Base-by-base conservation (phyloP, 2,888 invertebrate genomes). In the Steinernema scapterisci region DNA sequence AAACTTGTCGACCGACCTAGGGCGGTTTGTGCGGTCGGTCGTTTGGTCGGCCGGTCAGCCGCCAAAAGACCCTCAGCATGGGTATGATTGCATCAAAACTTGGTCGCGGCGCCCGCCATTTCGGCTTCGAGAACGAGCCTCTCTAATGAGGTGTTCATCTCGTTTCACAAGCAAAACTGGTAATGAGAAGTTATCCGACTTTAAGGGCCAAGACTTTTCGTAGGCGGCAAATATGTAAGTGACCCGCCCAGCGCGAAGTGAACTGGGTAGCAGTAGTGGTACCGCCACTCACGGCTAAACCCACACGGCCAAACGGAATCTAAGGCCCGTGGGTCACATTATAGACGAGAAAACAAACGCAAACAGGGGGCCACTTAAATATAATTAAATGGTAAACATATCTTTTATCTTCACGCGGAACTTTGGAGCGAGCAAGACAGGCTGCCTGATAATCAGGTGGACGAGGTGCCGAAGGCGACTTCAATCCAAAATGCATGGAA, bases 361-460 rank as follows among this genome's bases (percentile, higher is more conserved):
- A 52, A 52, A 52, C 21, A n/a, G 23, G 52, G 21, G 19, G 23
- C 63, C 63, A 25, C 63, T 63, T 63, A 31, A 63, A 63, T 63
- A 38, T 31, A 63, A 63, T 63, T 63, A 63, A 63, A 63, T 31
- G 13, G 23, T 63, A n/a, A 63, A 63, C 31, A 63, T 31, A 25
- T 31, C 63, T 38, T 27, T 31, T 38, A 25, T 63, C 63, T 31
- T 27, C 16, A 13, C 19, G 63, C 6, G 27, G 2, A 63, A 27
- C 25, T 63, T 63, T 16, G 16, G 21, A 25, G 63, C 7, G 25
- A 3, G 95, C n/a, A 73, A 90, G 95, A 81, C 95, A 95, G 87
- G 92, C 95, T 85, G 95, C n/a, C n/a, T n/a, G n/a, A n/a, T n/a
- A n/a, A 95, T 90, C 92, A 95, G 80, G 92, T 96, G 77, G 95